A percentile compares a stretch with the other conserved stretches of the same genome.
Conservation (phyloP, 2,888 invertebrate genomes). For the Serrognathus titanus region DNA sequence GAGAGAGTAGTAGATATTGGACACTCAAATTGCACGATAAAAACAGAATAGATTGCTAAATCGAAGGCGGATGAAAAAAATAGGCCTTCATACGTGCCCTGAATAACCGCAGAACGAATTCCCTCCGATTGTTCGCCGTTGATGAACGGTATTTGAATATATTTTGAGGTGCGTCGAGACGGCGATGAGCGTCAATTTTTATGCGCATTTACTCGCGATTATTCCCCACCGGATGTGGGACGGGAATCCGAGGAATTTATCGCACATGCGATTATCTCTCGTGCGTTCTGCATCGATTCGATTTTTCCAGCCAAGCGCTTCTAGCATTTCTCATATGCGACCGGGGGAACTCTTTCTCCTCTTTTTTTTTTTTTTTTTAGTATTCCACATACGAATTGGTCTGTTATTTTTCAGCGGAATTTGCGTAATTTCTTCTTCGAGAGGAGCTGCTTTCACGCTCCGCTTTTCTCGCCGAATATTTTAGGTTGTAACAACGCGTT, state of each 20-base stretch:
- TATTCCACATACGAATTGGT: too few relatives aligned
- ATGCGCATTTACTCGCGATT: background rate
- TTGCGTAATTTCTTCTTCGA: too few relatives aligned
- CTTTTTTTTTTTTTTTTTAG: too few relatives aligned
- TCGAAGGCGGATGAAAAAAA: slow-evolving; percentile 48
- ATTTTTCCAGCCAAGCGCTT: too few relatives aligned
- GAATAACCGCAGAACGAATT: slow-evolving; percentile 30
- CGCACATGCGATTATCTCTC: background rate
- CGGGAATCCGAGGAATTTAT: background rate
- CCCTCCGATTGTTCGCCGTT: slow-evolving; percentile 19
- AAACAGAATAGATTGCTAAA: slow-evolving; percentile 48
- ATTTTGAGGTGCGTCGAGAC: slow-evolving; percentile 17
- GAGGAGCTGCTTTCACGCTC: too few relatives aligned
- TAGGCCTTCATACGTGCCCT: slow-evolving; percentile 42
- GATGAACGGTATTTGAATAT: slow-evolving; percentile 41
- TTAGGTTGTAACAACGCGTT: too few relatives aligned
- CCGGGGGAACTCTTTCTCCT: too few relatives aligned
- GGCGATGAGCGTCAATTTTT: background rate
- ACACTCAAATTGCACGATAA: slow-evolving; percentile 47
- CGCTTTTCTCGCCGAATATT: too few relatives aligned
- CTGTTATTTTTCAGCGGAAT: too few relatives aligned
- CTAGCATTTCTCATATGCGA: too few relatives aligned
- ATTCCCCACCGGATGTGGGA: background rate
- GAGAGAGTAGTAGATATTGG: slow-evolving; percentile 31
- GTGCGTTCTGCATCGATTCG: too few relatives aligned